Percentiles rank a stretch among this genome's conserved stretches.
These are phyloP conservation scores for Cyanoramphus novaezelandiae DNA, from an alignment of 2,113 vertebrate genomes.

Conservation along the genomic window DNA sequence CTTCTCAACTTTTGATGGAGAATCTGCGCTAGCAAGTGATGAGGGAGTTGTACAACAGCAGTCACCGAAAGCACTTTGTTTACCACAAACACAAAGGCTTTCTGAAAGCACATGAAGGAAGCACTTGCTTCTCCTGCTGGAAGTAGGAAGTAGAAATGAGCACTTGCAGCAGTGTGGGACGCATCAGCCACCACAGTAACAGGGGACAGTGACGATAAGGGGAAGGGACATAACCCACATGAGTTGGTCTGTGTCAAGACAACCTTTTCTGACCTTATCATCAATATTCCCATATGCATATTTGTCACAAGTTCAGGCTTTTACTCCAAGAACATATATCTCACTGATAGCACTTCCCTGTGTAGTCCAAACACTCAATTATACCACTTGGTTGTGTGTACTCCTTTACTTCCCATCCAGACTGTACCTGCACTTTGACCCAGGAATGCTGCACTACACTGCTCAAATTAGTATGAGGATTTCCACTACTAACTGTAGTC, in stretches of 20 bases:
- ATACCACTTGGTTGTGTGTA: accelerated
- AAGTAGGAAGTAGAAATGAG: not conserved
- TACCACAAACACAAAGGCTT: not conserved
- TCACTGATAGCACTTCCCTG: not conserved
- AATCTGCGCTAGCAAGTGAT: not conserved
- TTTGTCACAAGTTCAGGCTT: not conserved
- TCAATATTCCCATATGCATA: not conserved
- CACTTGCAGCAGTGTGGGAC: not conserved
- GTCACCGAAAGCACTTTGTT: not conserved
- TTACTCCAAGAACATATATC: not conserved
- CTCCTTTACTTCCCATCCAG: not conserved
- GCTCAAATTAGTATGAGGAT: not conserved
- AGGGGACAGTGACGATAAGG: not conserved
- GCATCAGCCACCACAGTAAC: not conserved
- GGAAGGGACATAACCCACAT: not conserved
- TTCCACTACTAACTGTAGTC: not conserved
- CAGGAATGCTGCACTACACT: accelerated
- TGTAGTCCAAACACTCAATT: not conserved
- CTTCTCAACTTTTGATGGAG: not conserved
- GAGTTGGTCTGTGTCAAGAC: not conserved
- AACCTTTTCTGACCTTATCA: not conserved
- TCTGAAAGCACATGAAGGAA: accelerated
- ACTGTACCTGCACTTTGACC: not conserved
- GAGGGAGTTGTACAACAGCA: not conserved
- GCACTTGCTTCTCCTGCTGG: not conserved